These are phyloP conservation scores for Agrochola lota DNA, from an alignment of 2,888 invertebrate species.

Conservation along the genomic window DNA sequence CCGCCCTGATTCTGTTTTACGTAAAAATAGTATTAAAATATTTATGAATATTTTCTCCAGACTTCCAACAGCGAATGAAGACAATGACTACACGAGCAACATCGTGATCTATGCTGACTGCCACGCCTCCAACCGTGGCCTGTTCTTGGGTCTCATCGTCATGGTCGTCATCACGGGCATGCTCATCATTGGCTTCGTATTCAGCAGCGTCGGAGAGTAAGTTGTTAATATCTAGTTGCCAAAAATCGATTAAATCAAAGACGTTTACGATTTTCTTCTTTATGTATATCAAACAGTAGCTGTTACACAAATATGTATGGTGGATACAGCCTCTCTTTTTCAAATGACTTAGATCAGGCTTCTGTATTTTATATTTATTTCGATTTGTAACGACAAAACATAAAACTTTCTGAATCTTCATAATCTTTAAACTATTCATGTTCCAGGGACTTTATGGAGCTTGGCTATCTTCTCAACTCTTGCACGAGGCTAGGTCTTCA, in stretches of 20 bases:
- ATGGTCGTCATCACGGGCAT: conserved; percentile 87
- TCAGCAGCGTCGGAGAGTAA: conserved; percentile 88
- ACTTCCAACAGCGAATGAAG: conserved; percentile 85
- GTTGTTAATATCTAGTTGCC: conserved; percentile 56
- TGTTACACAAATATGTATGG: neutral
- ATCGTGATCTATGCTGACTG: conserved; percentile 93
- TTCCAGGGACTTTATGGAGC: conserved; percentile 86
- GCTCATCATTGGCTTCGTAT: conserved; percentile 87
- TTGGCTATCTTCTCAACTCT: conserved; percentile 88
- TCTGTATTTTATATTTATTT: neutral
- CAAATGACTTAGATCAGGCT: neutral
- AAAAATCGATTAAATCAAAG: neutral
- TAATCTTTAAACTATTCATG: neutral
- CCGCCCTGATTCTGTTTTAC: too few relatives aligned
- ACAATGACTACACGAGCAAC: conserved; percentile 89
- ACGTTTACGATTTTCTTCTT: neutral
- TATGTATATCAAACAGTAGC: neutral
- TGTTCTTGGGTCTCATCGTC: conserved; percentile 93
- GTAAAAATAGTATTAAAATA: too few relatives aligned
- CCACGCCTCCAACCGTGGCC: conserved; percentile 93
- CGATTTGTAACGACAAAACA: neutral
- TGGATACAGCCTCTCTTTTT: neutral
- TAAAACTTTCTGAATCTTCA: neutral
- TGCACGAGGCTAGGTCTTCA: conserved; percentile 90
- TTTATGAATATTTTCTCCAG: conserved; percentile 67